These are phyloP conservation scores for Tachypleus tridentatus DNA, from an alignment of 1,140 invertebrate species.

Conservation along the genomic window DNA sequence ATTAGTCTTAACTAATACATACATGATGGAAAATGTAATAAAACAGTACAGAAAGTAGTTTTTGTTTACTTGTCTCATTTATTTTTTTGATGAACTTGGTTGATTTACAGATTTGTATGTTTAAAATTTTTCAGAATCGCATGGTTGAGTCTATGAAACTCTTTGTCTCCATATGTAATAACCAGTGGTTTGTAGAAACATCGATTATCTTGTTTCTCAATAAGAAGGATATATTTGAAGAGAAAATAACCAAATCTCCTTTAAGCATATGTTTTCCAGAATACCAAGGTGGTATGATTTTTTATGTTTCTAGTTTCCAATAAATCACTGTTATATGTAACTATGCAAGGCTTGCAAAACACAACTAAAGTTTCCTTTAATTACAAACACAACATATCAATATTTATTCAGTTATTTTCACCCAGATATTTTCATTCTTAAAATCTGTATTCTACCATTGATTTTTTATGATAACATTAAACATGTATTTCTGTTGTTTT, in stretches of 20 bases:
- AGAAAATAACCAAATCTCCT: slow-evolving; percentile 91
- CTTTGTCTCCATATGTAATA: slow-evolving; percentile 99
- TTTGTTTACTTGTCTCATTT: too few relatives aligned
- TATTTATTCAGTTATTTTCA: background rate
- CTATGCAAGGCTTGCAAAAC: too few relatives aligned
- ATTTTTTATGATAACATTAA: too few relatives aligned
- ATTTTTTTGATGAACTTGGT: too few relatives aligned
- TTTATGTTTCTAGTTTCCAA: too few relatives aligned
- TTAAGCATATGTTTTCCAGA: slow-evolving; percentile 97
- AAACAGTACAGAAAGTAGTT: background rate
- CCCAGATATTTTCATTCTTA: background rate
- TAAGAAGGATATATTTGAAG: slow-evolving; percentile 98
- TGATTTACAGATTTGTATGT: too few relatives aligned
- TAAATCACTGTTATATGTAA: too few relatives aligned
- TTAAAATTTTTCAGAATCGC: slow-evolving; percentile 46
- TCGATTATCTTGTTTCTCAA: slow-evolving; percentile 98
- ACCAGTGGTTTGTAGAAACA: slow-evolving; percentile 99
- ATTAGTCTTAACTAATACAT: too few relatives aligned
- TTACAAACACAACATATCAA: too few relatives aligned
- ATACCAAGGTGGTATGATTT: slow-evolving; percentile 49
- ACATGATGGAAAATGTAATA: too few relatives aligned
- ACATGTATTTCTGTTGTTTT: too few relatives aligned
- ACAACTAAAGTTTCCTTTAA: too few relatives aligned
- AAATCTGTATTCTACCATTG: background rate
- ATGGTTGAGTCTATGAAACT: slow-evolving; percentile 96